Evolutionary conservation across 2,888 invertebrate species (phyloP), one percentile per base, ranked within the genome.

Genomic region (Pseudococcus viburni): DNA sequence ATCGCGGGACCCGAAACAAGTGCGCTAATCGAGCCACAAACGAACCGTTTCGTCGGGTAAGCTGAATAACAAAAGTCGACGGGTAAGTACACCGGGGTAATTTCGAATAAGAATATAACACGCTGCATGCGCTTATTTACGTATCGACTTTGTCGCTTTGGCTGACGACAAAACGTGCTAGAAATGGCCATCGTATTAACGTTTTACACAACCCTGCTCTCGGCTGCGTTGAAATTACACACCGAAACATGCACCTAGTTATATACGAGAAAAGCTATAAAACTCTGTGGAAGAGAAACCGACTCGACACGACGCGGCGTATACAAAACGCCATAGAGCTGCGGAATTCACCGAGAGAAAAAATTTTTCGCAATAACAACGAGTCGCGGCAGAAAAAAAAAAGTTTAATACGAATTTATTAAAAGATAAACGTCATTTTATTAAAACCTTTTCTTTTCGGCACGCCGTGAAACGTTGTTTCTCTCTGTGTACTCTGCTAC

Each of bases 401-500:
- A 80, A 80, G 80, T 80, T 80, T 80, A 80, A 80, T 80, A 80
- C 80, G 80, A 80, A 80, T 80, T 80, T 80, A 80, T 80, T 80
- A 80, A 80, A 46, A 80, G 80, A 80, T 80, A 19, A 80, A 80
- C 80, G 80, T 80, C 80, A 80, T 80, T 80, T 80, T 80, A 80
- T 80, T 80, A 80, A 80, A 80, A 80, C 80, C 80, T 80, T 80
- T 80, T 80, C 80, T 80, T 80, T 80, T 80, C 80, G 80, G 42
- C 80, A 80, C 39, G 42, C 80, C 39, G 80, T 42, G 80, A 80
- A 80, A 80, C 80, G 68, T 73, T 73, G 33, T 73, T 73, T 73
- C 26, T 26, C 68, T 73, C 26, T 73, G 33, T 73, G 22, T 33
- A 19, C 59, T 15, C 19, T 59, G 19, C 19, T 19, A 19, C 59